These are phyloP conservation scores for Meganola albula DNA, from an alignment of 2,888 invertebrate species.

Conservation along the genomic window DNA sequence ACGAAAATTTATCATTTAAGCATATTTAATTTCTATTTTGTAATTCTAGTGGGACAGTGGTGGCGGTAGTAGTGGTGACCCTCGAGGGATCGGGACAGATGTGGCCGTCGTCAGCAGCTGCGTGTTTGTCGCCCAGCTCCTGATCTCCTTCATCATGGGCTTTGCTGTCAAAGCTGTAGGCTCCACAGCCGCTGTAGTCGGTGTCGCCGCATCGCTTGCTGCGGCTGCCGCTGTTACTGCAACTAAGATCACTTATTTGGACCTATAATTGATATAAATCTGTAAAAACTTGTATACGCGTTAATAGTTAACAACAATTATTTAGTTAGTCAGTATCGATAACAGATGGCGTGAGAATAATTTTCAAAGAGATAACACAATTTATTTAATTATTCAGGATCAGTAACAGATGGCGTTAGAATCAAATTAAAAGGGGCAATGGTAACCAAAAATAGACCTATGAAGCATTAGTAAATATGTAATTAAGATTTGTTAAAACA, in stretches of 20 bases:
- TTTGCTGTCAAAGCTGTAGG: constrained; percentile 87
- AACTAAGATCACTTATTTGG: constrained; percentile 92
- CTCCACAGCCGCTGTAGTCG: constrained; percentile 92
- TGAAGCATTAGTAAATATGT: no score
- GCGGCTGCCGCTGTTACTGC: constrained; percentile 91
- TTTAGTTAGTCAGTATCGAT: no score
- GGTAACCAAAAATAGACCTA: no score
- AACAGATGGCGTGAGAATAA: no score
- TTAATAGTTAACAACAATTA: no score
- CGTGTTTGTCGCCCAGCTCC: constrained; percentile 96
- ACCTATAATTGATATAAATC: constrained; percentile 78
- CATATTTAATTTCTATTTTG: neutral
- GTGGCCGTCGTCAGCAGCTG: constrained; percentile 96
- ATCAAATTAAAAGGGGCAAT: no score
- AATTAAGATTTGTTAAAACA: no score
- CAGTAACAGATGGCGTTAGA: no score
- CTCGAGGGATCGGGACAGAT: constrained; percentile 96
- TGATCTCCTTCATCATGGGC: constrained; percentile 92
- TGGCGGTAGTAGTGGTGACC: constrained; percentile 72
- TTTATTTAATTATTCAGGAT: no score
- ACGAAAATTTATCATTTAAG: neutral
- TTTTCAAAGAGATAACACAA: no score
- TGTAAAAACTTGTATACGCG: no score
- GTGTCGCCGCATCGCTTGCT: constrained; percentile 89
- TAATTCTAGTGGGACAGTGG: constrained; percentile 60